A percentile compares a stretch with the other conserved stretches of the same genome.
phyloP scores from a whole-genome alignment of 1,140 invertebrate genomes.

The Tyrophagus putrescentiae region DNA sequence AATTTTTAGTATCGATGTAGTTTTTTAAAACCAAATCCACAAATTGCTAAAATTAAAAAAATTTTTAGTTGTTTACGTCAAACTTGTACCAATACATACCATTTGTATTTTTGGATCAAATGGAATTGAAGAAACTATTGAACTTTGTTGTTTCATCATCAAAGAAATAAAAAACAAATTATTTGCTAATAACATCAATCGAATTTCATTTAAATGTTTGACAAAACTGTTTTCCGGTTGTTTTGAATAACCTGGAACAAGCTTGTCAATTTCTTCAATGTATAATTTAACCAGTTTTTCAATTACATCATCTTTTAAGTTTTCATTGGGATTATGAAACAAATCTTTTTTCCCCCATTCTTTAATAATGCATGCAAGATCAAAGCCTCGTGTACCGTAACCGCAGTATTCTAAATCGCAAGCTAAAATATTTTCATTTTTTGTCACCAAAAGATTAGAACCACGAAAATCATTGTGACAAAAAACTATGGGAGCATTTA shows the following conservation, averaged over 20 bases:
- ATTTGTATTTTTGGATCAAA: too few relatives aligned
- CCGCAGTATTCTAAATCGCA: background rate
- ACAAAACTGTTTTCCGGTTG: background rate
- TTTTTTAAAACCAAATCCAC: too few relatives aligned
- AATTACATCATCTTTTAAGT: too few relatives aligned
- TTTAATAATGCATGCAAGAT: background rate
- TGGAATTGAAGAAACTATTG: too few relatives aligned
- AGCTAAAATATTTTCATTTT: background rate
- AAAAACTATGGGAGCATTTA: background rate
- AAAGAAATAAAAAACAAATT: too few relatives aligned
- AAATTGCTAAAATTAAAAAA: too few relatives aligned
- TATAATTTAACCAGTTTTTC: too few relatives aligned
- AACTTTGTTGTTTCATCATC: too few relatives aligned
- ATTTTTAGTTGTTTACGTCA: too few relatives aligned
- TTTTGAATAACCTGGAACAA: background rate
- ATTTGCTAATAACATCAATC: too few relatives aligned
- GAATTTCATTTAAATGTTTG: background rate
- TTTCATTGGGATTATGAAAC: background rate
- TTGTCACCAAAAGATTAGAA: background rate
- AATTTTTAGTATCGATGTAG: too few relatives aligned
- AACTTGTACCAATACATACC: too few relatives aligned
- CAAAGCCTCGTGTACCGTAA: slow-evolving; percentile 8
- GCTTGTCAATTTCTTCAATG: background rate
- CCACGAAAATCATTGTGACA: slow-evolving; percentile 7
- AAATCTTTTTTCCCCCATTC: background rate